Conservation (phyloP, 2,888 invertebrate species). For the Parnassius apollo region DNA sequence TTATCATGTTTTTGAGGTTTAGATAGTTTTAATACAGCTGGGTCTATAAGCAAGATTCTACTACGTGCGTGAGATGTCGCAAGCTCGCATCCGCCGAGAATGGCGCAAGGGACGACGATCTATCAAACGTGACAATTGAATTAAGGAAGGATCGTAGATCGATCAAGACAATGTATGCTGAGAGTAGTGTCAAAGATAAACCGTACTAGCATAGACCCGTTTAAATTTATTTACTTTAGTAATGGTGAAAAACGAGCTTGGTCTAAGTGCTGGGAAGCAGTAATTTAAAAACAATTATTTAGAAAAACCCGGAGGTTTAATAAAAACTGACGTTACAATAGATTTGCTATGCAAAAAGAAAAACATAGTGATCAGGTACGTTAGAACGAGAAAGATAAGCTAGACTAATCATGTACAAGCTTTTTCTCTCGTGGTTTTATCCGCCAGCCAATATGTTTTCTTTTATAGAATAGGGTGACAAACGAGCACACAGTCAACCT, state of each 20-base stretch:
- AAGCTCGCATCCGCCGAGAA: background rate
- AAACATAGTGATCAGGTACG: no score
- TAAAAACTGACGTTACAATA: no score
- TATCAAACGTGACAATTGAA: constrained; percentile 10
- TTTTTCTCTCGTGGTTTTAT: no score
- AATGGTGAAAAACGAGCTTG: background rate
- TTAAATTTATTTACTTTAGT: background rate
- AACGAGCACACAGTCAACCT: no score
- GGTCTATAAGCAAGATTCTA: background rate
- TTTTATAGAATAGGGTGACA: no score
- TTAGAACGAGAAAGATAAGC: no score
- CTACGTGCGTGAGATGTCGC: background rate
- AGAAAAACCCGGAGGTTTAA: no score
- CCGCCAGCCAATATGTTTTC: no score
- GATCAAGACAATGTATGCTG: background rate
- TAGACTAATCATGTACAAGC: no score
- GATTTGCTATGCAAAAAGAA: no score
- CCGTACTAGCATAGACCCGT: background rate
- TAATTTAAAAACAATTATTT: no score
- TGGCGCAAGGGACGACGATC: background rate
- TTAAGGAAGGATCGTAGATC: constrained; percentile 1
- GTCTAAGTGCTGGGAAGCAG: no score
- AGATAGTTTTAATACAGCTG: background rate
- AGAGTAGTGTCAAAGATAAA: background rate
- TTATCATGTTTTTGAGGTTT: background rate